Evolutionary conservation across 2,888 invertebrate species (phyloP).

Genomic region (Patella pellucida): DNA sequence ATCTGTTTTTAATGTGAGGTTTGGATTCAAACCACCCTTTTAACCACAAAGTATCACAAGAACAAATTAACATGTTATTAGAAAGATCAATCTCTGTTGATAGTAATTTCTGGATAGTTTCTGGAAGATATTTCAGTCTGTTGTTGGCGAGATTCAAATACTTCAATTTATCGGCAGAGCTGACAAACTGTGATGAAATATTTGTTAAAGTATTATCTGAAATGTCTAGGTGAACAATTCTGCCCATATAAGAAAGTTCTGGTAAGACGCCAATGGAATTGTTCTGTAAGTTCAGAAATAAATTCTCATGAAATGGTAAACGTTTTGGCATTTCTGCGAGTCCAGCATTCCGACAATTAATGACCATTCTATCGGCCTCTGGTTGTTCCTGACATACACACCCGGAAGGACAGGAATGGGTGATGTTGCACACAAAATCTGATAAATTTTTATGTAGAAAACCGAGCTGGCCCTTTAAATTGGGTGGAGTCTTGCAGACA

Average conservation of each 20-base stretch:
- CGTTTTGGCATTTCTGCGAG: background rate
- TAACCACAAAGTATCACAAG: background rate
- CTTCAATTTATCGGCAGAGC: background rate
- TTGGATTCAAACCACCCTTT: background rate
- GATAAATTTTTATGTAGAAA: too few species aligned
- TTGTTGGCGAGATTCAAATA: background rate
- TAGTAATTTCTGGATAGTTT: background rate
- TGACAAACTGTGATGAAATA: background rate
- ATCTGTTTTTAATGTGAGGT: background rate
- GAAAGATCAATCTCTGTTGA: background rate
- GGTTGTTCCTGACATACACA: slow-evolving; percentile 3
- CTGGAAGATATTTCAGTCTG: background rate
- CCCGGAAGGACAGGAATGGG: background rate
- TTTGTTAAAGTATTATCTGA: background rate
- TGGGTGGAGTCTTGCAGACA: too few species aligned
- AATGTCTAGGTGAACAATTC: background rate
- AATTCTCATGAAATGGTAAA: background rate
- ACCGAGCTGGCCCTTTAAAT: too few species aligned
- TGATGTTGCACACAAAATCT: background rate
- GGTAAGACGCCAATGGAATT: background rate
- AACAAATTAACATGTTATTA: background rate
- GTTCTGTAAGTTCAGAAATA: background rate
- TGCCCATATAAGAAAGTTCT: background rate
- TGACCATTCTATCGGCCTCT: background rate
- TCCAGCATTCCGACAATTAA: background rate